Base-by-base conservation (phyloP, 1,140 invertebrate genomes). In the Aphidius ervi region DNA sequence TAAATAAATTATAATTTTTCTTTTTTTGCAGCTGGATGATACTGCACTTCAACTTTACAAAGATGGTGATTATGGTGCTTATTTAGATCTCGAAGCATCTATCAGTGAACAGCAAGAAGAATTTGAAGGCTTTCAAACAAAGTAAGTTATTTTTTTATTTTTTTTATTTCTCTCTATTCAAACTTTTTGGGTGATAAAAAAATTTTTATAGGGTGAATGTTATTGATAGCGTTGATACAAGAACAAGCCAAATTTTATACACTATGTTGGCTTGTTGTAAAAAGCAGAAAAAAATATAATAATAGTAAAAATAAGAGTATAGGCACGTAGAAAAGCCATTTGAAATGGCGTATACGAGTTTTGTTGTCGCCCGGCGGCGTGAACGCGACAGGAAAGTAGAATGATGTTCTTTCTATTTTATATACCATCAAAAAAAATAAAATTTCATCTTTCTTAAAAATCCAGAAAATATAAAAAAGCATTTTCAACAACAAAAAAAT, bases 101-200 rank as follows among this genome's bases (percentile, higher is more conserved):
- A 88, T 98, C 66, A 92, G 89, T 69, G 95, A 98, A 79, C 95
- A 98, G 75, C 87, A 91, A 64, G 95, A 98, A 74, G 96, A 98
- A 74, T 88, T 98, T 68, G 95, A 98, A 76, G 94, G 93, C 63
- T 93, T 98, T 71, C 88, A 91, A 74, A 88, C 90, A 72, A 95
- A 93, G 95, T 98, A 81, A 92, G 90, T 86, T 10, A 54, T 45
- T 31, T 31, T 3, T 31, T 31, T 3, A 1, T 1, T 3, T 31
- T 31, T 31, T 31, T 31, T 31, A 3, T 31, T 31, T 4, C 4
- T 31, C 23, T 31, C 23, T 31, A 31, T 31, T 31, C 23, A 31
- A 31, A 31, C 23, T 31, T 31, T 31, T 31, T 31, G 23, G 23
- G 23, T 31, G 23, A 31, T 31, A 31, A 52, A 42, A 58, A 62